Conservation (phyloP, 1,140 invertebrate genomes). For the Drosophila pectinifera region DNA sequence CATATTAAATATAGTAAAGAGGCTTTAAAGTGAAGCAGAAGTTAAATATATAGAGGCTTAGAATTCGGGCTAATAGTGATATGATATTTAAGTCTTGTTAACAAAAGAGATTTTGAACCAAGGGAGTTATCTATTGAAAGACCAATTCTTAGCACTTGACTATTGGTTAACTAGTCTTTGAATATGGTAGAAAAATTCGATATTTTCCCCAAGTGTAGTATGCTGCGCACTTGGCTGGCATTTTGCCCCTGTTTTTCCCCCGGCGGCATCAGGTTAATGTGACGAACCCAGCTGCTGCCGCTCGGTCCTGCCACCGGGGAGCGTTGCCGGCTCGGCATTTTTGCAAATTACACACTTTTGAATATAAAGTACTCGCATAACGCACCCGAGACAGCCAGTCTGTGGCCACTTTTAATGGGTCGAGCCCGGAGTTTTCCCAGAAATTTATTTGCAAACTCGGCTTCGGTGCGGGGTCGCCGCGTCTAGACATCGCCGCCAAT, state of each 20-base stretch:
- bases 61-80: too few relatives aligned
- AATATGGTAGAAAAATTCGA: too few relatives aligned
- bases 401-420: constrained; percentile 64
- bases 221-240: constrained; percentile 20
- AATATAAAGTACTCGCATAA: constrained; percentile 78
- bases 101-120: too few relatives aligned
- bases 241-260: constrained; percentile 6
- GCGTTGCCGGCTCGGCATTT: constrained; percentile 46
- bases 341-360: constrained; percentile 82
- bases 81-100: too few relatives aligned
- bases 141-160: too few relatives aligned
- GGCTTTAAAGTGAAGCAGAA: too few relatives aligned
- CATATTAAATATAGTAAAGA: too few relatives aligned
- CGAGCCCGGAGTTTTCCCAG: constrained; percentile 19
- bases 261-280: constrained; percentile 69
- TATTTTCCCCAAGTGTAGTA: not conserved
- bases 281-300: constrained; percentile 71
- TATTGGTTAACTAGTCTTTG: too few relatives aligned
- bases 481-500: constrained; percentile 28
- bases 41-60: too few relatives aligned
- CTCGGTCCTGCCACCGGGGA: constrained; percentile 11
- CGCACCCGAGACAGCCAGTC: constrained; percentile 62
- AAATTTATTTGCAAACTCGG: constrained; percentile 23
- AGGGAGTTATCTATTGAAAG: too few relatives aligned
- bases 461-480: not conserved